A percentile compares a stretch with the other conserved stretches of the same genome.
Conservation (phyloP, 2,113 vertebrate genomes). For the Stomatorhinus ivindoensis region DNA sequence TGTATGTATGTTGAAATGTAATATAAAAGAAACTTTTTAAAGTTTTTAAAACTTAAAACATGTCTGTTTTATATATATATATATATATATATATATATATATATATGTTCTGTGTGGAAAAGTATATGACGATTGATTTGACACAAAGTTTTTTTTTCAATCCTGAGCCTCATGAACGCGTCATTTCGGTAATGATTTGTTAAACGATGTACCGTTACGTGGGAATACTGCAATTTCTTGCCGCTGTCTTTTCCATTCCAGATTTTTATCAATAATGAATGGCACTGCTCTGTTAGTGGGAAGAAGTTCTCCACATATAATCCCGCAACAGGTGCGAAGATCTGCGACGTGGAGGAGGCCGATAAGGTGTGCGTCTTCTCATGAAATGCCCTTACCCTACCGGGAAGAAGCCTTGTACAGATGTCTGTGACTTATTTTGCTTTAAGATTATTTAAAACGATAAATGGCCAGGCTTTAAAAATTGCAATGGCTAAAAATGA, state of each 20-base stretch:
- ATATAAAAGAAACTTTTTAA: background rate
- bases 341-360: conserved; percentile 86
- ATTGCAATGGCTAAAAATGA: background rate
- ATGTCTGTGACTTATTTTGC: background rate
- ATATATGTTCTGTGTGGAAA: background rate
- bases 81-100: background rate
- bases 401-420: background rate
- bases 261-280: conserved; percentile 94
- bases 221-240: background rate
- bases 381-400: background rate
- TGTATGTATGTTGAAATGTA: background rate
- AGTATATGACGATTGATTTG: background rate
- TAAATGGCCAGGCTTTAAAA: background rate
- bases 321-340: conserved; percentile 77
- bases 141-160: background rate
- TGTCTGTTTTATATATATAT: too few relatives aligned
- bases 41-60: too few relatives aligned
- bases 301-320: conserved; percentile 80
- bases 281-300: conserved; percentile 75
- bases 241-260: conserved; percentile 35
- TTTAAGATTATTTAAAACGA: background rate
- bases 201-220: background rate
- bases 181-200: background rate
- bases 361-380: conserved; percentile 67
- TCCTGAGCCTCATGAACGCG: background rate